Conservation (phyloP, 2,797 vertebrate genomes). For the Periparus ater region DNA sequence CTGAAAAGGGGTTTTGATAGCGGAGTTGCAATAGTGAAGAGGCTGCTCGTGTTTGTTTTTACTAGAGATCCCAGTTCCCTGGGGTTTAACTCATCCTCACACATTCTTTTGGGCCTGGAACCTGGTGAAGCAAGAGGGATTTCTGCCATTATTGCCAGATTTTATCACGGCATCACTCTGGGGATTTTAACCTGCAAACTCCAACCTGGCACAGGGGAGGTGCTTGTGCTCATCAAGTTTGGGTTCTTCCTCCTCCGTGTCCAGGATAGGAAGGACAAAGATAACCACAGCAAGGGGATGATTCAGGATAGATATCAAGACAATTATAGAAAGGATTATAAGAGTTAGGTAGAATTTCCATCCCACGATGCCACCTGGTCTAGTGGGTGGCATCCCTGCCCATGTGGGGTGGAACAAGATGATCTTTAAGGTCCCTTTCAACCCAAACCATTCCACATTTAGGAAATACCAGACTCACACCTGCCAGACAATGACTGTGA, state of each 20-base stretch:
- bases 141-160: neutral
- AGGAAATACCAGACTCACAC: neutral
- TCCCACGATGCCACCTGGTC: neutral
- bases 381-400: neutral
- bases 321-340: neutral
- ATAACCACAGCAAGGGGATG: neutral
- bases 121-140: neutral
- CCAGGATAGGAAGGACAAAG: neutral
- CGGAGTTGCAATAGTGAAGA: conserved; percentile 40
- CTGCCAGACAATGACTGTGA: neutral
- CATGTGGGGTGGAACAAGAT: neutral
- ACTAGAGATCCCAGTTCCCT: conserved; percentile 46
- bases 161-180: neutral
- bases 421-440: neutral
- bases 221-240: neutral
- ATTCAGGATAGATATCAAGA: neutral
- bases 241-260: neutral
- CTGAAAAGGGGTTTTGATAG: conserved; percentile 65
- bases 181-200: neutral
- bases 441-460: neutral
- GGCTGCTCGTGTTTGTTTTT: conserved; percentile 61
- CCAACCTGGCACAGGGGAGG: neutral
- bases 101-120: conserved; percentile 24
- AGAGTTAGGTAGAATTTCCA: neutral
- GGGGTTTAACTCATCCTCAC: conserved; percentile 61